Conservation (phyloP, 2,888 invertebrate genomes). For the Chirona hameri region DNA sequence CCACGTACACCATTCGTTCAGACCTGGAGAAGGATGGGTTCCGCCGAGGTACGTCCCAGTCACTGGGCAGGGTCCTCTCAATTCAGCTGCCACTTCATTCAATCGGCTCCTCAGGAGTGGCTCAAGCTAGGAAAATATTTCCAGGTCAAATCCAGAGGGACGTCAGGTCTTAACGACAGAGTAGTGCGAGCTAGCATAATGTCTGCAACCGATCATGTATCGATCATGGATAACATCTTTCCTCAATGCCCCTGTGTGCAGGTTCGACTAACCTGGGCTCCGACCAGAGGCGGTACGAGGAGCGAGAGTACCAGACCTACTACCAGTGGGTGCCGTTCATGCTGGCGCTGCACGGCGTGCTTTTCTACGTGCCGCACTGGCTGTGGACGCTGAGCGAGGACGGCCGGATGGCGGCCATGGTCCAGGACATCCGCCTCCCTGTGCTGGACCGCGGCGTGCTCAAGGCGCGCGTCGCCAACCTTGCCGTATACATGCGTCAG, state of each 20-base stretch:
- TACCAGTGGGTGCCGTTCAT: conserved; percentile 27
- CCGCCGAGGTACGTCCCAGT: not conserved
- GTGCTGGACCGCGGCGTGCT: conserved; percentile 12
- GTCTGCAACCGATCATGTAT: too few species aligned
- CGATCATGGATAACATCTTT: too few species aligned
- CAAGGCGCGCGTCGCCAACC: not conserved
- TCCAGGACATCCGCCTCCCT: conserved; percentile 7
- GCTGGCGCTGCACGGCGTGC: conserved; percentile 23
- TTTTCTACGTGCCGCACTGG: conserved; percentile 24
- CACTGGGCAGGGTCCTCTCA: too few species aligned
- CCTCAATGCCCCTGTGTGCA: too few species aligned
- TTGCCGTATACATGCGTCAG: not conserved
- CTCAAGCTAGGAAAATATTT: too few species aligned
- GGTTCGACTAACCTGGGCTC: too few species aligned
- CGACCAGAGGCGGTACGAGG: not conserved
- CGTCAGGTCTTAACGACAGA: too few species aligned
- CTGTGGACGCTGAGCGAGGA: not conserved
- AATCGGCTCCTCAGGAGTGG: too few species aligned
- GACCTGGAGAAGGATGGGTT: not conserved
- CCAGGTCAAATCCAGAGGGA: too few species aligned
- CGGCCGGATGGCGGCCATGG: conserved; percentile 1
- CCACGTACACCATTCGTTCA: not conserved
- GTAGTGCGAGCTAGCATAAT: too few species aligned
- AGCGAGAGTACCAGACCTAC: not conserved
- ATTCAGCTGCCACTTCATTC: too few species aligned